Evolutionary conservation across 2,113 vertebrate genomes (phyloP), one percentile per base, ranked within the genome.

Genomic region (Lycaon pictus): DNA sequence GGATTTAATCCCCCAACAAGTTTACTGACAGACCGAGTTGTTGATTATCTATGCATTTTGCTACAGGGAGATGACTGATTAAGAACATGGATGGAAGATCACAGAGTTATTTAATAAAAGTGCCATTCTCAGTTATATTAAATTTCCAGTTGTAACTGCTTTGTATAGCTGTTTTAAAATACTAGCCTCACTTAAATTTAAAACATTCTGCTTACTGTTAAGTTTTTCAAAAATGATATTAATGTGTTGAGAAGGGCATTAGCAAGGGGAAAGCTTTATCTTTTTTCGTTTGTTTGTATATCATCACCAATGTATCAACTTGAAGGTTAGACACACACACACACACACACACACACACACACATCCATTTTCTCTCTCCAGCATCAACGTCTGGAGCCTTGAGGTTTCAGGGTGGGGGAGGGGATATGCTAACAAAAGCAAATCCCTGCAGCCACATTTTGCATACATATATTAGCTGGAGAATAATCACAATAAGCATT

Each of bases 1-100:
- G 98, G 98, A 98, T 99, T 99, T 98, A 98, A 99, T 98, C 98
- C 98, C 98, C 98, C 96, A 97, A 98, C 97, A 99, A 98, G 98
- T 99, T 99, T 97, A 95, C 96, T 90, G 97, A 93, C 92, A 97
- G 98, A 91, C 96, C 93, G 56, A 96, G 97, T 97, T 98, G 97
- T 79, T 98, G 98, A 98, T 99, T 98, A 98, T 97, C 98, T 97
- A 96, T 98, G 97, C 94, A 96, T 98, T 99, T 98, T 97, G 98
- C 98, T 98, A 84, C 0, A 1, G 98, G 98, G 97, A 95, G 96
- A 98, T 98, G 97, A 96, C 97, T 97, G 97, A 82, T 98, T 97
- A 98, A 98, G 96, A 98, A 98, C 92, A 96, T 72, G 90, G 94
- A 97, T 98, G 97, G 97, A 77, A 98, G 98, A 98, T 98, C 97